Base-by-base conservation (phyloP, 2,113 vertebrate genomes). In the Colinus virginianus region DNA sequence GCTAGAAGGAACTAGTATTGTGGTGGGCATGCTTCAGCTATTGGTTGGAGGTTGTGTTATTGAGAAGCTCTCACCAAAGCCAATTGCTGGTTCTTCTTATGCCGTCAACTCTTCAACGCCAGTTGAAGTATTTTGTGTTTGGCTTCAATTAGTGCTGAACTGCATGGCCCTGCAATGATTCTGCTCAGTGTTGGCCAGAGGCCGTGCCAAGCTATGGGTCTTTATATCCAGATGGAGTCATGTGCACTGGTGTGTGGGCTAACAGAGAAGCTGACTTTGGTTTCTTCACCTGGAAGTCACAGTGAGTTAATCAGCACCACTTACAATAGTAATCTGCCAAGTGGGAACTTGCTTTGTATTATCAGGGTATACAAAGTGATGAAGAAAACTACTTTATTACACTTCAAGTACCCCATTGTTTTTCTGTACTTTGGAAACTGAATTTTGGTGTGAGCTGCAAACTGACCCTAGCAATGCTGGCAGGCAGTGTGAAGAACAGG, bases 61-160 rank as follows among this genome's bases (percentile, higher is more conserved):
- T 62, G 46, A 63, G 77, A 88, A 32, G 34, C 88, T 95, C 89
- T 93, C 76, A 83, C 64, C 80, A 77, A 84, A 80, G 87, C 56
- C 12, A n/a, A 3, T 92, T 19, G 2, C 64, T 75, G 5, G 64
- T 75, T 10, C 3, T 56, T 71, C 63, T 67, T 78, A 87, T 75
- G 61, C 75, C 56, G 32, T 88, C 38, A 61, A 28, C 2, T 0
- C 38, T 81, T 87, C 3, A 5, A 9, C 68, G 56, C 46, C 55
- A 77, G 45, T 40, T 72, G 2, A 43, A 14, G 15, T 62, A 3
- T 78, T 86, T 43, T 32, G 1, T 61, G 46, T 78, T 92, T 70
- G 48, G 12, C 34, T 88, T 28, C 40, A 68, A 45, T 49, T 49
- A 25, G 58, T 32, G 26, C 45, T 78, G 48, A 72, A 30, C 15